Evolutionary conservation across 2,797 vertebrate genomes (phyloP), one percentile per base, ranked within the genome.

Genomic region (Ibycter americanus): DNA sequence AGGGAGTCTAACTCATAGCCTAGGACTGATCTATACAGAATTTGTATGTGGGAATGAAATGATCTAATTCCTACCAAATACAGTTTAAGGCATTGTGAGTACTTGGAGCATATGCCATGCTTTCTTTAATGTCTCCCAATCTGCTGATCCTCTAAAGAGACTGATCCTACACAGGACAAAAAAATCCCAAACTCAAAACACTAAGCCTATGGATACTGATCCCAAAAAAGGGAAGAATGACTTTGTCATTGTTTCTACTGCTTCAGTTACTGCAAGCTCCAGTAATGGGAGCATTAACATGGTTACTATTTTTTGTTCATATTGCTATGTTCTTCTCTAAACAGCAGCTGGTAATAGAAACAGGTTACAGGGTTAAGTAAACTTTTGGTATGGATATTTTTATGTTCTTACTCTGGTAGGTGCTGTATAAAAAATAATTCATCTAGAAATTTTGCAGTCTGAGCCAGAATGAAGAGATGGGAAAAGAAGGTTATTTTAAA

Each of bases 211-310:
- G 12, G 56, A 56, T 54, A 51, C 8, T 34, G 49, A 32, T 46
- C 13, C 12, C 17, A 3, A 34, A 46, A 68, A 27, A 70, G 2
- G 18, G 8, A 52, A 79, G 15, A 19, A 42, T 8, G 3, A 5
- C 5, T 56, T 86, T 56, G 42, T n/a, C 0, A 0, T 22, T 63
- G 4, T 46, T 91, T 20, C 6, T 7, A 51, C 6, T 71, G 23
- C 11, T 77, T 44, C 23, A 77, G 22, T 74, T 55, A 34, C 31
- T 63, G 36, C 9, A 80, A 78, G 31, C 3, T 71, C 16, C 23
- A 40, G 14, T 31, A 77, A 59, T 5, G 20, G 26, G 12, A 62
- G 23, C 22, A 32, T 31, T 21, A 73, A 0, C n/a, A 2, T 7
- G 4, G 15, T 42, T 54, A 36, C 16, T 42, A 40, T 40, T 13